Evolutionary conservation across 2,888 invertebrate genomes (phyloP).

Genomic region (Macaria notata): DNA sequence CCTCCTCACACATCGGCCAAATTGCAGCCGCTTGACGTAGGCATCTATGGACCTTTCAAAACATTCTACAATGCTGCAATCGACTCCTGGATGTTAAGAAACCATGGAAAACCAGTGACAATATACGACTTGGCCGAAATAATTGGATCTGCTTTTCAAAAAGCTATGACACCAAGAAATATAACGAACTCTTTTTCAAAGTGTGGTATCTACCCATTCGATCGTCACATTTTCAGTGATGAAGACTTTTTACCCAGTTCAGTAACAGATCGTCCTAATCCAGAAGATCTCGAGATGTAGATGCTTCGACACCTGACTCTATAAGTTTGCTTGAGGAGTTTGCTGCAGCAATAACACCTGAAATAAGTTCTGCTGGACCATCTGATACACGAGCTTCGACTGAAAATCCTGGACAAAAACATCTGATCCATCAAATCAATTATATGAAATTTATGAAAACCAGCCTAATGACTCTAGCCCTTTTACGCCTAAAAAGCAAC

Average conservation of each 20-base stretch:
- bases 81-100: constrained; percentile 47
- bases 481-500: no score
- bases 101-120: constrained; percentile 54
- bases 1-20: constrained; percentile 40
- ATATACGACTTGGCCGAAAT: constrained; percentile 50
- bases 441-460: no score
- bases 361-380: no score
- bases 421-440: no score
- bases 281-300: neutral
- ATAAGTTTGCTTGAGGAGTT: no score
- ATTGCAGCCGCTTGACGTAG: constrained; percentile 58
- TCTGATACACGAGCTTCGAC: no score
- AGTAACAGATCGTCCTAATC: neutral
- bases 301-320: no score
- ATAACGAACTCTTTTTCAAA: constrained; percentile 29
- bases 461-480: no score
- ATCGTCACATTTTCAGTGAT: constrained; percentile 32
- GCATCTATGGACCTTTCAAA: constrained; percentile 55
- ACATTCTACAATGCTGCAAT: constrained; percentile 38
- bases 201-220: constrained; percentile 34
- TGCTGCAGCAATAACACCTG: no score
- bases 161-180: constrained; percentile 46
- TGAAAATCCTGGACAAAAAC: no score
- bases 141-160: constrained; percentile 37
- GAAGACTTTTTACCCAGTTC: constrained; percentile 22